A percentile compares a stretch with the other conserved stretches of the same genome.
Evolutionary conservation across 2,888 invertebrate species (phyloP).

Genomic region (Rutpela maculata): DNA sequence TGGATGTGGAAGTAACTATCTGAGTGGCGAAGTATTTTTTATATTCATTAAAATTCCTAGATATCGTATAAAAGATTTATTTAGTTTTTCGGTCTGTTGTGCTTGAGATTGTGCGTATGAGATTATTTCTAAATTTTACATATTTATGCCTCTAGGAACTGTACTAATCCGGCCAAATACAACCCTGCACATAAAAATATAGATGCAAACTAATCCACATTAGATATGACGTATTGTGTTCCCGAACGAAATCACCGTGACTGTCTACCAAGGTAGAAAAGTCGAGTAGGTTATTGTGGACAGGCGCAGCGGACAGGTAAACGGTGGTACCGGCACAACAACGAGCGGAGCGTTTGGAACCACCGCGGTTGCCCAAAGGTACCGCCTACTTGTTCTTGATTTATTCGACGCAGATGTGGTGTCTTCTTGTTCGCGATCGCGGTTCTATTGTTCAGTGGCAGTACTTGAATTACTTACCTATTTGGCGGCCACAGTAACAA

Average conservation of each 20-base stretch:
- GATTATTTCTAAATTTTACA: too few species aligned
- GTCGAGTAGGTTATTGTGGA: constrained; percentile 50
- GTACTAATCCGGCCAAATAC: neutral
- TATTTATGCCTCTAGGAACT: too few species aligned
- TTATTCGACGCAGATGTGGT: constrained; percentile 59
- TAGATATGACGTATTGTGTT: constrained; percentile 46
- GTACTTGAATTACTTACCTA: neutral
- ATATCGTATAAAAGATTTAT: too few species aligned
- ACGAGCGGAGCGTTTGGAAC: constrained; percentile 43
- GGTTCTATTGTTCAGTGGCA: constrained; percentile 19
- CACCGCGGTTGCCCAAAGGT: constrained; percentile 57
- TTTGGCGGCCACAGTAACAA: neutral
- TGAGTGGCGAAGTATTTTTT: too few species aligned
- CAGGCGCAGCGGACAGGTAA: constrained; percentile 42
- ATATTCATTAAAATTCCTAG: too few species aligned
- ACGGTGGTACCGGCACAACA: constrained; percentile 50
- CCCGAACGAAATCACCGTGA: constrained; percentile 52
- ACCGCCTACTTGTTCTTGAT: constrained; percentile 67
- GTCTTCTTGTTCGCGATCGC: neutral
- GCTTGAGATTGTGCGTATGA: too few species aligned
- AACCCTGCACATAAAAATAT: neutral
- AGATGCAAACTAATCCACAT: constrained; percentile 10
- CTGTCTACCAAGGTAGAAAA: constrained; percentile 53
- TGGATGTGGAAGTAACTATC: too few species aligned
- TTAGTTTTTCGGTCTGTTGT: too few species aligned